Evolutionary conservation across 1,140 invertebrate genomes (phyloP), one percentile per base, ranked within the genome.

Genomic region (Sweltsa coloradensis): DNA sequence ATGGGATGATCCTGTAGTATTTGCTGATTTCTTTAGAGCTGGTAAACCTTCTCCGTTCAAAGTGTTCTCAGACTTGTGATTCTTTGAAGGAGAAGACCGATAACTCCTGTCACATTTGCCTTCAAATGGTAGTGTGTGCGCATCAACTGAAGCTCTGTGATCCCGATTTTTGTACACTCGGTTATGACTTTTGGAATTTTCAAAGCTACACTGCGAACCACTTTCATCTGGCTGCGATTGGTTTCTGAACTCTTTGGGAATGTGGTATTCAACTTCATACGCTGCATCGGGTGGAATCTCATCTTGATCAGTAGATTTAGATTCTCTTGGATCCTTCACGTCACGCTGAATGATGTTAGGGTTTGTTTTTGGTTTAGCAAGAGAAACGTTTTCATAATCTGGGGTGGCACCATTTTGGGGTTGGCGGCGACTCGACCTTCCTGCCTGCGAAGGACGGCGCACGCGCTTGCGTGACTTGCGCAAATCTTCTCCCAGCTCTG

Each of bases 401-500:
- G 22, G 37, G 9, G 46, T 9, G 46, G 18, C 14, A 3, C 13
- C 14, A 4, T 26, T 23, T 2, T 26, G 40, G 22, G 14, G 51
- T 25, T 52, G 52, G 27, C 31, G 40, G 53, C 47, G 41, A 16
- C 19, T 11, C 11, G 63, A 64, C 58, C 64, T 66, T 52, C 60
- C 59, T 55, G 63, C 57, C 57, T 65, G 64, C 50, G 63, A 54
- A 53, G 63, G 58, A 55, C 64, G 66, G 53, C 64, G 63, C 46
- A 63, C 60, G 23, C 65, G 63, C 52, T 65, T 67, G 58, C 59
- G 66, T 60, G 21, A 43, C 47, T 53, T 41, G 45, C 67, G 60
- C 59, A 69, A n/a, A n/a, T n/a, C 56, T 54, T 69, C 61, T 49
- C 57, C 58, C 60, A 65, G 55, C 57, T 68, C 64, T 66, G 62